Base-by-base conservation (phyloP, 2,113 vertebrate genomes). In the Camelus dromedarius region DNA sequence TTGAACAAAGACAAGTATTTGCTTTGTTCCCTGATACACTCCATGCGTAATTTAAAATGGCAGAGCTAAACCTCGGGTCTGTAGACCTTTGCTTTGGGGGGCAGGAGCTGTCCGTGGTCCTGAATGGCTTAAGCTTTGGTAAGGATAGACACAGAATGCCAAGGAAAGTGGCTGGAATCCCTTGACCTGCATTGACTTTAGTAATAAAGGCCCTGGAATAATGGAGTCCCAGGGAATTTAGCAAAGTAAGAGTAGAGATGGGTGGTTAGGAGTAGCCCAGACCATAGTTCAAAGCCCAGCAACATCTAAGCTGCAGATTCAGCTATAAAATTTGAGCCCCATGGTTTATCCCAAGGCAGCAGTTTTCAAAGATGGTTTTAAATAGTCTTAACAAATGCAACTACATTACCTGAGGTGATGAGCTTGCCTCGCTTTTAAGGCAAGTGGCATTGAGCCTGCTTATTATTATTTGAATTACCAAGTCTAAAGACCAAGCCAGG, bases 321-420 rank as follows among this genome's bases (percentile, higher is more conserved):
- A 10, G 76, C 80, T 93, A 26, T 0, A 52, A 30, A 84, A 52
- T 56, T 56, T 76, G 52, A 73, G 15, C 2, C 15, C 3, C 30
- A 30, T 88, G 48, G 12, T 60, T 91, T 66, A 79, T 60, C 56
- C 97, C 35, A 96, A 76, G 56, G 35, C 11, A 83, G 13, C n/a
- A 75, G 42, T 30, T 95, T 90, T 62, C 1, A 81, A 46, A 75
- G 83, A 9, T 6, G 24, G 2, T 46, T 94, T 54, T 26, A 66
- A 28, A 26, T 84, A 60, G 2, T 4, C 79, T 30, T 94, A 76
- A 35, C 10, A n/a, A 88, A 0, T 18, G 56, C 19, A 73, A 0
- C 22, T 69, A 35, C 11, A 64, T 70, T 82, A 67, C 66, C 35
- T 90, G 12, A 82, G 79, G 32, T 69, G 79, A 89, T 8, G 9